Percentiles rank a stretch among this genome's conserved stretches.
phyloP scores from a whole-genome alignment of 1,140 invertebrate species.

The Drosophila littoralis region DNA sequence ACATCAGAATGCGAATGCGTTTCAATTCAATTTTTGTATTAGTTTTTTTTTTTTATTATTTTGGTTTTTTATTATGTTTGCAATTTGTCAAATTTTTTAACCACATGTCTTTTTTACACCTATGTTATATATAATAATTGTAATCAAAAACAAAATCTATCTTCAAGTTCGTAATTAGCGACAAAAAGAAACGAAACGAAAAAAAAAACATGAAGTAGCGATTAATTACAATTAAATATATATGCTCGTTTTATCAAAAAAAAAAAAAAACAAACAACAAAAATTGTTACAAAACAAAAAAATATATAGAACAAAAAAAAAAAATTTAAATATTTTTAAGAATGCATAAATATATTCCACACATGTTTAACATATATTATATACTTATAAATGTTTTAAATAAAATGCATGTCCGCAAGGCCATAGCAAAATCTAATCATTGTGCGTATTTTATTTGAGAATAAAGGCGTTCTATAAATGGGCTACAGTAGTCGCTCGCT shows the following conservation, averaged over 20 bases:
- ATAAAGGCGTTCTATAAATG: background rate
- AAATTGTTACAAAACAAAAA: conserved; percentile 55
- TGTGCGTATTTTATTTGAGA: background rate
- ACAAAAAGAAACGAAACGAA: conserved; percentile 16
- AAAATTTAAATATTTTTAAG: conserved; percentile 36
- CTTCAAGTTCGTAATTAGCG: background rate
- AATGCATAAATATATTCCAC: conserved; percentile 56
- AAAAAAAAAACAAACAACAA: conserved; percentile 15
- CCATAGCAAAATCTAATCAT: conserved; percentile 56
- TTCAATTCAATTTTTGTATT: too few species aligned
- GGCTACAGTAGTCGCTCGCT: background rate
- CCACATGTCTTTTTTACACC: conserved; percentile 46
- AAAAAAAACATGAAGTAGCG: conserved; percentile 14
- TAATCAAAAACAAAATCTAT: conserved; percentile 41
- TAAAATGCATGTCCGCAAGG: conserved; percentile 55
- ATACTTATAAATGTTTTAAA: conserved; percentile 56
- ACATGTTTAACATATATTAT: conserved; percentile 49
- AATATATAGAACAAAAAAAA: conserved; percentile 6
- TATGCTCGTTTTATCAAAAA: conserved; percentile 39
- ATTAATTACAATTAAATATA: conserved; percentile 29
- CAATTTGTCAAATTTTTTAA: conserved; percentile 52
- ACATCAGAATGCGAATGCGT: conserved; percentile 21
- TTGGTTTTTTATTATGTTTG: conserved; percentile 74
- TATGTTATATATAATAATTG: conserved; percentile 60
- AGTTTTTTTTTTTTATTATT: too few species aligned